These are phyloP conservation scores for Chrysodeixis includens DNA, from an alignment of 2,888 invertebrate genomes.

Conservation along the genomic window DNA sequence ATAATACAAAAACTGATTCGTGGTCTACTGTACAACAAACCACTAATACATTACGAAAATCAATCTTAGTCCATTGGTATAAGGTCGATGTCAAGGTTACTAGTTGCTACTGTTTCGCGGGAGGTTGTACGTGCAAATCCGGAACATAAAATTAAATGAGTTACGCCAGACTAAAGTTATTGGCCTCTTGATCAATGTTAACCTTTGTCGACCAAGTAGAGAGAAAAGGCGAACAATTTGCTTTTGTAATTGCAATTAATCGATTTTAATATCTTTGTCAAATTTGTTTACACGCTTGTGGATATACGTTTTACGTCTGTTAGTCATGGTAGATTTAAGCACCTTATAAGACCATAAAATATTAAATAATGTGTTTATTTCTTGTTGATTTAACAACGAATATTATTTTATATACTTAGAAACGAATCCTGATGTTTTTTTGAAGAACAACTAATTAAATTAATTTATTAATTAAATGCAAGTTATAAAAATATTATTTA, in stretches of 20 bases:
- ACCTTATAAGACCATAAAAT: neutral
- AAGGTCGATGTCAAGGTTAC: neutral
- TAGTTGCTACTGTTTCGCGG: too few species aligned
- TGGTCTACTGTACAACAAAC: neutral
- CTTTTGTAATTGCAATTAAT: constrained; percentile 24
- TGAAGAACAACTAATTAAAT: too few species aligned
- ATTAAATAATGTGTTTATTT: too few species aligned
- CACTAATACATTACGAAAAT: neutral
- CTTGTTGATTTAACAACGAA: too few species aligned
- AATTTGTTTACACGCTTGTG: neutral
- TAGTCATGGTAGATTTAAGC: too few species aligned
- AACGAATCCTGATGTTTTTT: too few species aligned
- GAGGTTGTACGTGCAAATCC: neutral
- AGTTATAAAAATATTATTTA: too few species aligned
- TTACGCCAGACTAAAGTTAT: constrained; percentile 10
- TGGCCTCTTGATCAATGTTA: constrained; percentile 4
- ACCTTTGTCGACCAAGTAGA: constrained; percentile 24
- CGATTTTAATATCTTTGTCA: constrained; percentile 7
- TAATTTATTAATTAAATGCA: too few species aligned
- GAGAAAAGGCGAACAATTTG: constrained; percentile 31
- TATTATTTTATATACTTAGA: too few species aligned
- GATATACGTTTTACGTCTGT: neutral
- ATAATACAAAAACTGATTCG: constrained; percentile 31
- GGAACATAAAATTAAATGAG: constrained; percentile 20
- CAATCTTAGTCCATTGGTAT: neutral